These are phyloP conservation scores for Oryzias dopingdopingensis DNA, from an alignment of 2,797 vertebrate species.

Conservation along the genomic window DNA sequence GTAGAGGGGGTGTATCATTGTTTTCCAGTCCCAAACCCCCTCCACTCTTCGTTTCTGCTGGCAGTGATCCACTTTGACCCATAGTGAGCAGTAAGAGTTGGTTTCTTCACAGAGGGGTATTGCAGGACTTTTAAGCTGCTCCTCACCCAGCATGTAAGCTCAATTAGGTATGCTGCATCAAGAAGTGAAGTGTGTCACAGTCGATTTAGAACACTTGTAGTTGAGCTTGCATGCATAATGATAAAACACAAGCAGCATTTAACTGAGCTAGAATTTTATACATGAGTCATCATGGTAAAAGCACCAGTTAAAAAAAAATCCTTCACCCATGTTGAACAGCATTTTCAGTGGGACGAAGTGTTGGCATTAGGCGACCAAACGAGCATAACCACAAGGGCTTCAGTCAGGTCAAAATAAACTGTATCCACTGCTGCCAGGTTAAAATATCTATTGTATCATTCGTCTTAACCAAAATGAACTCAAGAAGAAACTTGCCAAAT, in stretches of 20 bases:
- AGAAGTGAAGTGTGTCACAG: constrained; percentile 52
- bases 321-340: constrained; percentile 1
- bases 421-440: too few species aligned
- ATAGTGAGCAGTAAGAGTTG: constrained; percentile 15
- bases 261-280: constrained; percentile 67
- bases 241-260: constrained; percentile 58
- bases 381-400: too few species aligned
- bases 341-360: neutral
- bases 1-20: constrained; percentile 26
- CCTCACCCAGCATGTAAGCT: constrained; percentile 38
- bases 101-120: constrained; percentile 12
- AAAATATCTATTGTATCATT: too few species aligned
- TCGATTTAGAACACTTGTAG: constrained; percentile 66
- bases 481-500: too few species aligned
- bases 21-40: constrained; percentile 13
- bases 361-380: too few species aligned
- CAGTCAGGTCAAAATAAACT: too few species aligned
- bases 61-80: constrained; percentile 1
- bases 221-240: constrained; percentile 68
- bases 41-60: neutral
- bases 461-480: too few species aligned
- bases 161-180: constrained; percentile 61
- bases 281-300: constrained; percentile 7
- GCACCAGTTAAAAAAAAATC: constrained; percentile 2
- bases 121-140: constrained; percentile 35